These are phyloP conservation scores for Eulithis testata DNA, from an alignment of 2,888 invertebrate species.

Conservation along the genomic window DNA sequence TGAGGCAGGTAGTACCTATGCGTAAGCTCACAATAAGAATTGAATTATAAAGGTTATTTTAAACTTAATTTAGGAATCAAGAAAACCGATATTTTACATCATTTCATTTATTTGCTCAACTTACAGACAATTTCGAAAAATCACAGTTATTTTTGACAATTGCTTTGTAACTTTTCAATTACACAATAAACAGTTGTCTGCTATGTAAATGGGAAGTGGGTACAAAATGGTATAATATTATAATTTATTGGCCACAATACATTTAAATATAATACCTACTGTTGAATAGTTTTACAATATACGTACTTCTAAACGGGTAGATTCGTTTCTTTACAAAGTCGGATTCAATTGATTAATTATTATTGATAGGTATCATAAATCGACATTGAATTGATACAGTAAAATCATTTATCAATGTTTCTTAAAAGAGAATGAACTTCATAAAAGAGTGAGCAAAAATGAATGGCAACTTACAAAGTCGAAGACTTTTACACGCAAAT, in stretches of 20 bases:
- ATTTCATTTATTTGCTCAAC: conserved; percentile 84
- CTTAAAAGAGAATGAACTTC: conserved; percentile 39
- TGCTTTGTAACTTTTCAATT: conserved; percentile 77
- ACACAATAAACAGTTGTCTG: conserved; percentile 73
- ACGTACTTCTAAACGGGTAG: conserved; percentile 61
- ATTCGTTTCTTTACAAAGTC: conserved; percentile 57
- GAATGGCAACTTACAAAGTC: conserved; percentile 57
- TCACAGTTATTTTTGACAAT: conserved; percentile 84
- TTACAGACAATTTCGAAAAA: conserved; percentile 84
- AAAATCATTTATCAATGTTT: conserved; percentile 21
- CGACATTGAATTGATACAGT: conserved; percentile 41
- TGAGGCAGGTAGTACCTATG: too few species aligned
- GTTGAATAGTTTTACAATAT: conserved; percentile 69
- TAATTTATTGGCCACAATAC: conserved; percentile 81
- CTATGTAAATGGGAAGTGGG: conserved; percentile 81
- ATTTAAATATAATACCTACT: conserved; percentile 65
- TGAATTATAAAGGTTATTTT: neutral
- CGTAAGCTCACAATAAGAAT: too few species aligned
- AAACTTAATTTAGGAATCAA: conserved; percentile 9
- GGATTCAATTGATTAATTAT: conserved; percentile 43
- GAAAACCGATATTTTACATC: conserved; percentile 53
- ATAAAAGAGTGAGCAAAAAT: conserved; percentile 61
- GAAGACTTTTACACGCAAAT: conserved; percentile 51
- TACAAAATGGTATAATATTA: conserved; percentile 83
- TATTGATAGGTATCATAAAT: conserved; percentile 38